Base-by-base conservation (phyloP, 2,888 invertebrate species). In the Catonia carolina region DNA sequence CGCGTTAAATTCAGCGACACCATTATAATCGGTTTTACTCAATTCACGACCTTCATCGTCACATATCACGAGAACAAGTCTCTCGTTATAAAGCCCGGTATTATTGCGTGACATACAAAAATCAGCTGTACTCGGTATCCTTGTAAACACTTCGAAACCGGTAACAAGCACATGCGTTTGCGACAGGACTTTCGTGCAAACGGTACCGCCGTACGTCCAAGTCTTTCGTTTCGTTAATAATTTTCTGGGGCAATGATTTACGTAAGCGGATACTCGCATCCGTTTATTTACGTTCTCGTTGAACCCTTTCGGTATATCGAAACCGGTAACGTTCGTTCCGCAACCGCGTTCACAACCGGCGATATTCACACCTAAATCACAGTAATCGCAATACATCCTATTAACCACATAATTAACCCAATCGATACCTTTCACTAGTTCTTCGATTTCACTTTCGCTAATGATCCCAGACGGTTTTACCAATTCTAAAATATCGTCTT, bases 1-100 rank as follows among this genome's bases (percentile, higher is more conserved):
- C 41, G 75, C 72, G 66, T 77, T 75, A 70, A 75, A 77, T 56
- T 74, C 72, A 39, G 76, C 72, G 50, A 70, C 71, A 59, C 72
- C 71, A 62, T 70, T 70, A 65, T 73, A 75, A 62, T 73, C 72
- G 1, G 72, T 72, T 52, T 67, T 67, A 60, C 72, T 73, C 56
- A 73, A 67, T 62, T 72, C 66, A 66, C 67, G 73, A 55, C 72
- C 73, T 57, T 75, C 71, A 67, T 74, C 74, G 68, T 72, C 71
- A 36, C 68, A 61, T 48, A 77, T 65, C 37, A 72, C 68, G 22
- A 77, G 69, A 58, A 70, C 69, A 22, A 78, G 69, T 60, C 75
- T 70, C 67, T 78, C 77, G 48, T 69, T 69, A 65, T 78, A 78
- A 27, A 42, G 53, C 6, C 31, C 45, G 18, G 36, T 52, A 23